Conservation (phyloP, 2,888 invertebrate genomes). For the Cerceris rybyensis region DNA sequence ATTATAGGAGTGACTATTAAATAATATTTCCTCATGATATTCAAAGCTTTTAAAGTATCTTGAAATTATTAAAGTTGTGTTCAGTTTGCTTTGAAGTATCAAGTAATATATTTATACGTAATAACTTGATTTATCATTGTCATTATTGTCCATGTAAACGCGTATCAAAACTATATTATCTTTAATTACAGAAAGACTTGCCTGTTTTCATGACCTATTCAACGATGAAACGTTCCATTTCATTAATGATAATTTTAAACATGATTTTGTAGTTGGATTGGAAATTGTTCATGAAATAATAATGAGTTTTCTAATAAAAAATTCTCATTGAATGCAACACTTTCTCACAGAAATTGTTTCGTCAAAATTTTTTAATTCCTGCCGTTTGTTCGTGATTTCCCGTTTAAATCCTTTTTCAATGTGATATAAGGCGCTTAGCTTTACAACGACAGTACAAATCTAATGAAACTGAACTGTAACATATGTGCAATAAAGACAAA, state of each 20-base stretch:
- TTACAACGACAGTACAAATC: not conserved
- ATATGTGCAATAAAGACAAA: slow-evolving; percentile 5
- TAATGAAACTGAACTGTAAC: not conserved
- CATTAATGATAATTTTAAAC: slow-evolving; percentile 1
- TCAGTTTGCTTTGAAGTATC: not conserved
- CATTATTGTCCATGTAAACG: not conserved
- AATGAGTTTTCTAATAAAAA: not conserved
- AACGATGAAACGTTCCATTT: not conserved
- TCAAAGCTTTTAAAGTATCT: not conserved
- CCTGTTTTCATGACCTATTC: slow-evolving; percentile 8
- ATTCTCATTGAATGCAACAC: too few species aligned
- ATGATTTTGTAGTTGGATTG: slow-evolving; percentile 4
- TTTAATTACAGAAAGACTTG: not conserved
- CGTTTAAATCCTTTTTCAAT: too few species aligned
- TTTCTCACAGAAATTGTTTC: too few species aligned
- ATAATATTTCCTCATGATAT: too few species aligned
- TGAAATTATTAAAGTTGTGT: not conserved
- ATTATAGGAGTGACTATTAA: too few species aligned
- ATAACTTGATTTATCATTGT: slow-evolving; percentile 6
- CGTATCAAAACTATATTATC: slow-evolving; percentile 8
- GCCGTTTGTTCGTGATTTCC: too few species aligned
- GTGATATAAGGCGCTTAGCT: too few species aligned
- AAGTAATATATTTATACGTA: not conserved
- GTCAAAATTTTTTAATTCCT: not conserved
- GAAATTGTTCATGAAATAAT: not conserved